A percentile compares a stretch with the other conserved stretches of the same genome.
Conservation (phyloP, 2,888 invertebrate species). For the Arge pagana region DNA sequence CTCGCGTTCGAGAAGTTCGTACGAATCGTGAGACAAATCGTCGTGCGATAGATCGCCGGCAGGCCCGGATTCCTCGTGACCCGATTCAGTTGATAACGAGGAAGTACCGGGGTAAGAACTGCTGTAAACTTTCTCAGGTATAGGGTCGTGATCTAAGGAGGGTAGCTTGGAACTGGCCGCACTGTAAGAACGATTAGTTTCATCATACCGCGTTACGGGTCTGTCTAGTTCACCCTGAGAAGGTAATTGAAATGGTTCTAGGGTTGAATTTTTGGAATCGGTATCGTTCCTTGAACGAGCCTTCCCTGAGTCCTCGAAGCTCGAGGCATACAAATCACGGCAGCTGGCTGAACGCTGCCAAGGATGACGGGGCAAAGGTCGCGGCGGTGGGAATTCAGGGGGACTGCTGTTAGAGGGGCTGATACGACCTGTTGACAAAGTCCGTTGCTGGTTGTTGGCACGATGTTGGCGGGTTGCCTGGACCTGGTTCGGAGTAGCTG, state of each 20-base stretch:
- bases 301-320: constrained; percentile 73
- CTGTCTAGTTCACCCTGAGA: constrained; percentile 65
- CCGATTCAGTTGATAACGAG: constrained; percentile 67
- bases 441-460: constrained; percentile 48
- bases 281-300: constrained; percentile 61
- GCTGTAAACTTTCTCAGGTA: constrained; percentile 77
- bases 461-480: constrained; percentile 42
- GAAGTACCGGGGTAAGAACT: constrained; percentile 85
- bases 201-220: constrained; percentile 75
- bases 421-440: constrained; percentile 59
- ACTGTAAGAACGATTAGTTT: constrained; percentile 68
- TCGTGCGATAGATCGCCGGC: constrained; percentile 77
- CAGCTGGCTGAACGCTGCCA: constrained; percentile 85
- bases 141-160: constrained; percentile 70
- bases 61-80: constrained; percentile 66
- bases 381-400: constrained; percentile 56
- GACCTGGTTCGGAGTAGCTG: constrained; percentile 63
- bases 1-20: constrained; percentile 78
- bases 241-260: constrained; percentile 49
- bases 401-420: constrained; percentile 60
- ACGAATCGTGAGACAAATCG: constrained; percentile 86
- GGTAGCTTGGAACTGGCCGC: constrained; percentile 66
- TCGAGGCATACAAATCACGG: constrained; percentile 79
- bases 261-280: constrained; percentile 25
- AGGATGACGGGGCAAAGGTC: constrained; percentile 59